These are phyloP conservation scores for Vanessa atalanta DNA, from an alignment of 1,140 invertebrate genomes.

Conservation along the genomic window DNA sequence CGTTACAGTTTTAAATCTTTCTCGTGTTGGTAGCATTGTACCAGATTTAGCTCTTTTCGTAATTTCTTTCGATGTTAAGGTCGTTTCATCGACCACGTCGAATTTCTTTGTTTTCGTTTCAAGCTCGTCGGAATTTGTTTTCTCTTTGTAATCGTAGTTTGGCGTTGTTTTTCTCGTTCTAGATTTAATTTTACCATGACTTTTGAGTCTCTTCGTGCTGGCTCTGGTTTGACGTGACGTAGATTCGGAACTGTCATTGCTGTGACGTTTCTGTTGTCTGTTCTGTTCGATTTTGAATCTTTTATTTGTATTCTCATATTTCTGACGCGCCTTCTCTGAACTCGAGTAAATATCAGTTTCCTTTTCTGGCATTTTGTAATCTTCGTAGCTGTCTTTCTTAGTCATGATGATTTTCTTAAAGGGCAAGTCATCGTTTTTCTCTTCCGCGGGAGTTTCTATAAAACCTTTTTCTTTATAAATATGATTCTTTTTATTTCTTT, in stretches of 20 bases:
- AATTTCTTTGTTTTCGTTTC: constrained; percentile 50
- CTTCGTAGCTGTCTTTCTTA: constrained; percentile 64
- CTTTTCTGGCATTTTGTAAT: constrained; percentile 53
- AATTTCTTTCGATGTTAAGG: not conserved
- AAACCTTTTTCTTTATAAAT: not conserved
- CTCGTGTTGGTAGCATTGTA: constrained; percentile 53
- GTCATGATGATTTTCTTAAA: constrained; percentile 31
- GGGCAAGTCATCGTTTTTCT: not conserved
- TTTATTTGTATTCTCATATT: constrained; percentile 9
- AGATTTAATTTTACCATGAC: not conserved
- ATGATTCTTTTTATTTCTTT: constrained; percentile 9
- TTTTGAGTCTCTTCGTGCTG: constrained; percentile 10
- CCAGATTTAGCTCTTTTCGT: constrained; percentile 31
- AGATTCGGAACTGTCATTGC: not conserved
- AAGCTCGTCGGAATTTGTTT: constrained; percentile 34
- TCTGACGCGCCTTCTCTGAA: constrained; percentile 31
- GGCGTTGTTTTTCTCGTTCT: constrained; percentile 9
- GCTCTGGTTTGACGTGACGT: not conserved
- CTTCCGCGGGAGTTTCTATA: not conserved
- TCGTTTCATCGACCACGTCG: constrained; percentile 31
- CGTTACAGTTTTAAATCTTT: constrained; percentile 49
- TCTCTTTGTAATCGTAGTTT: constrained; percentile 16
- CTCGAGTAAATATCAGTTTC: constrained; percentile 44
- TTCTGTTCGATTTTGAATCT: constrained; percentile 26
- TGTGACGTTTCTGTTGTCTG: constrained; percentile 1